These are phyloP conservation scores for Cerastoderma edule DNA, from an alignment of 2,888 invertebrate species.

Conservation along the genomic window DNA sequence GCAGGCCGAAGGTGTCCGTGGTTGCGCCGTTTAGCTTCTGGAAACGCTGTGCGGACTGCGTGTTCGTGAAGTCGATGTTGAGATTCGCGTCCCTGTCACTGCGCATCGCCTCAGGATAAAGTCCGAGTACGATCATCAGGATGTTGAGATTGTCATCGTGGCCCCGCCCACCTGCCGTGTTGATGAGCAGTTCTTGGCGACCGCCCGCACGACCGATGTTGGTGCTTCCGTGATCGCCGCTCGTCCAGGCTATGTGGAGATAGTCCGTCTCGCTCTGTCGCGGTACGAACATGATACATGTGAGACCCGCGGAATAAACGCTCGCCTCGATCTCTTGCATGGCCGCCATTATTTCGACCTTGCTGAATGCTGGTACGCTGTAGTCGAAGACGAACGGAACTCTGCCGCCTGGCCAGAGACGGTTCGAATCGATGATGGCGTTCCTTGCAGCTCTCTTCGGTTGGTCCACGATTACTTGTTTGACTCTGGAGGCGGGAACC, in stretches of 20 bases:
- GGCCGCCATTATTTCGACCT: slow-evolving; percentile 57
- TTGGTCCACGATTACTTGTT: neutral
- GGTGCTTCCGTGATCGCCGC: slow-evolving; percentile 23
- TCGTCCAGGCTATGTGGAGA: slow-evolving; percentile 54
- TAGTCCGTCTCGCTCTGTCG: slow-evolving; percentile 51
- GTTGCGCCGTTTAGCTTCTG: slow-evolving; percentile 31
- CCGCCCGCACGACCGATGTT: slow-evolving; percentile 36
- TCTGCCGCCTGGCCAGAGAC: slow-evolving; percentile 34
- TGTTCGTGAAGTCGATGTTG: slow-evolving; percentile 29
- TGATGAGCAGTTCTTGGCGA: slow-evolving; percentile 35
- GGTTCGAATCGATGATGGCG: slow-evolving; percentile 23
- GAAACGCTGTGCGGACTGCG: slow-evolving; percentile 17
- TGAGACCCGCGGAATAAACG: slow-evolving; percentile 40
- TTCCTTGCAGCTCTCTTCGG: slow-evolving; percentile 28
- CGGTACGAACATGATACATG: slow-evolving; percentile 51
- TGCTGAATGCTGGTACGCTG: slow-evolving; percentile 46
- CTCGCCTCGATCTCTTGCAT: slow-evolving; percentile 62
- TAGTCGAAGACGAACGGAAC: slow-evolving; percentile 43
- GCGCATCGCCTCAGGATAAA: slow-evolving; percentile 42
- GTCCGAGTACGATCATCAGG: slow-evolving; percentile 35
- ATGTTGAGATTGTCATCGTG: slow-evolving; percentile 43
- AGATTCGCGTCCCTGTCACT: slow-evolving; percentile 35
- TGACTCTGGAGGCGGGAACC: neutral
- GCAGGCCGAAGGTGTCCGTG: slow-evolving; percentile 56
- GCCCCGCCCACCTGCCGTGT: slow-evolving; percentile 31